A percentile compares a stretch with the other conserved stretches of the same genome.
phyloP scores from a whole-genome alignment of 2,888 invertebrate genomes.

The Branchellion lobata region DNA sequence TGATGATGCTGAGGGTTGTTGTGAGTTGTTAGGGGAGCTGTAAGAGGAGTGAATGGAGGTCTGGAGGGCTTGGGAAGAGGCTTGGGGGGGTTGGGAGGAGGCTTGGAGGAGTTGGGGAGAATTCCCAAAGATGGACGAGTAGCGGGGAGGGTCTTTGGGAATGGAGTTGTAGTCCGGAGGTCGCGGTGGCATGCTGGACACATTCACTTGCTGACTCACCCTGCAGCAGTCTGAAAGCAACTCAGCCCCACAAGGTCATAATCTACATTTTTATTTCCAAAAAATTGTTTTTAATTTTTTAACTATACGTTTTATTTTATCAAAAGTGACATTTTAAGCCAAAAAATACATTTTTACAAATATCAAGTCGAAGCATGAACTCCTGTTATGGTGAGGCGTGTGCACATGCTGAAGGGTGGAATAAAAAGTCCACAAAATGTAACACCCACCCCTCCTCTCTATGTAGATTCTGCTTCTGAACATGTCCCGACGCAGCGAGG shows the following conservation, averaged over 20 bases:
- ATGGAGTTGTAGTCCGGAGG: neutral
- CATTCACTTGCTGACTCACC: neutral
- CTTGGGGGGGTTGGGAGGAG: neutral
- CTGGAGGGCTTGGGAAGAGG: neutral
- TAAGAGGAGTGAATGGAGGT: neutral
- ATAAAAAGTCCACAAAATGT: too few species aligned
- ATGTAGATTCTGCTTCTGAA: neutral
- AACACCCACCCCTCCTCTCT: too few species aligned
- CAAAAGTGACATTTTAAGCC: too few species aligned
- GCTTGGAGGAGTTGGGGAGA: neutral
- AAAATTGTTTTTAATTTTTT: too few species aligned
- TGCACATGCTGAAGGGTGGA: too few species aligned
- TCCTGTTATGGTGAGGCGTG: too few species aligned
- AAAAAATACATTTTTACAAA: too few species aligned
- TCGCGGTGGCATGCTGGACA: neutral
- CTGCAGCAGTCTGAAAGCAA: neutral
- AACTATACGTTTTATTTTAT: too few species aligned
- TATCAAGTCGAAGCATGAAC: too few species aligned
- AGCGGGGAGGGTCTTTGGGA: constrained; percentile 1
- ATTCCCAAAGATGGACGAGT: neutral
- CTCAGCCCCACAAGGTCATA: neutral
- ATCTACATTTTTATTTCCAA: too few species aligned
- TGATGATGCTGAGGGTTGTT: too few species aligned
- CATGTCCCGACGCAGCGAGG: neutral
- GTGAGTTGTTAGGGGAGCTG: too few species aligned